Evolutionary conservation across 2,113 vertebrate genomes (phyloP).

Genomic region (Meleagris gallopavo): DNA sequence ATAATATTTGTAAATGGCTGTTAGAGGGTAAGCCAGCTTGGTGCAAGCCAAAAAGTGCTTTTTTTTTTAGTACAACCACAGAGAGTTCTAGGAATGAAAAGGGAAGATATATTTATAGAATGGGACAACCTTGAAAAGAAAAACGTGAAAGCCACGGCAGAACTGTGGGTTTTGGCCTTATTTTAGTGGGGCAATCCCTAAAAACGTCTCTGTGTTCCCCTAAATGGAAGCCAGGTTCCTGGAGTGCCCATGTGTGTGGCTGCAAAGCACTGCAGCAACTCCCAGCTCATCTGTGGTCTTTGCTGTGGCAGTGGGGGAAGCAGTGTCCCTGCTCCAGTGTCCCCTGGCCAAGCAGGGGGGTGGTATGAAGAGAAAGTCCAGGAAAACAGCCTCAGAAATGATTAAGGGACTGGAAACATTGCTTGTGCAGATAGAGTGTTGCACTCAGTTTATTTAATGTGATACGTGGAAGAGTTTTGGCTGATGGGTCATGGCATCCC

Average conservation of each 20-base stretch:
- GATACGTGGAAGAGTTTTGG: background rate
- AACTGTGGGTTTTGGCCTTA: background rate
- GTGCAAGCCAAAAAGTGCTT: background rate
- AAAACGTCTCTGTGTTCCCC: background rate
- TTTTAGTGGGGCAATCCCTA: background rate
- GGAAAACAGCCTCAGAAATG: constrained; percentile 7
- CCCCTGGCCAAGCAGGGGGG: background rate
- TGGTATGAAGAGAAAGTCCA: background rate
- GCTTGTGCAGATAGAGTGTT: background rate
- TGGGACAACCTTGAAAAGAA: background rate
- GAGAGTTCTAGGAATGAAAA: background rate
- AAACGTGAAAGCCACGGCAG: background rate
- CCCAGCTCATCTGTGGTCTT: background rate
- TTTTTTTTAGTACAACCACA: background rate
- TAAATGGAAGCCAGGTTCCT: background rate
- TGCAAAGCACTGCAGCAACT: background rate
- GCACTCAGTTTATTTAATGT: background rate
- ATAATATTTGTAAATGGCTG: background rate
- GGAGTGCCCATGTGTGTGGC: background rate
- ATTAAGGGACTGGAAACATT: background rate
- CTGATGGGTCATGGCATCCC: background rate
- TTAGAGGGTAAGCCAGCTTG: background rate
- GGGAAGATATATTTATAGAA: background rate
- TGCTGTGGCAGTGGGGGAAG: background rate
- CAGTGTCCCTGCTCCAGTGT: background rate